Evolutionary conservation across 2,113 vertebrate species (phyloP), one percentile per base, ranked within the genome.

Genomic region (Tamias sibiricus): DNA sequence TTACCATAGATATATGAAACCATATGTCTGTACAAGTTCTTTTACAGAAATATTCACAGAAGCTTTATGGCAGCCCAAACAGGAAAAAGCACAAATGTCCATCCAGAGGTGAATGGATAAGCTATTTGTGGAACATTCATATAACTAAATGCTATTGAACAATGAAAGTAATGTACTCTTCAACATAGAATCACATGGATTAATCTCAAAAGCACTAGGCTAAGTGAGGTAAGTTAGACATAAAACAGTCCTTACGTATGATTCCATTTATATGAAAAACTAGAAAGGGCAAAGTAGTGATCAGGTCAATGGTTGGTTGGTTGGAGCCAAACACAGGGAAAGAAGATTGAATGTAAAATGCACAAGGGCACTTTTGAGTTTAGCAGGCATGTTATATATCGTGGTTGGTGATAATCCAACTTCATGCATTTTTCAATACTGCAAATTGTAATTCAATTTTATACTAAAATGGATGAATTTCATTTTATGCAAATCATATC

Each of bases 1-100:
- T 89, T 93, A 42, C 16, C 37, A 88, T 87, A 85, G 19, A 71
- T 85, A 17, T 13, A 8, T 79, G 77, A 92, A 96, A 94, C 32
- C 40, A 4, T 28, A n/a, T 20, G 19, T 86, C 19, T 20, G 17
- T 14, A 20, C 8, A 47, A 69, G 40, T 17, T 47, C 24, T 59
- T 68, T 8, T 68, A 66, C 28, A 49, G 28, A 89, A 26, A 77
- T 71, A 59, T n/a, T 87, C 14, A 28, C 12, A 42, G 37, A 85
- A 83, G 2, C 47, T 84, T 82, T 64, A 19, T 74, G 64, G 69
- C 1, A 85, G 19, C 6, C 37, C 17, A 84, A 47, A 91, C 6
- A 85, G 52, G 35, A 95, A 72, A 26, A 4, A 44, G 1, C 57
- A 64, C 9, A 62, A 49, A 37, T 77, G n/a, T 71, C 20, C 59